Evolutionary conservation across 1,140 invertebrate species (phyloP).

Genomic region (Drosophila equinoxialis): DNA sequence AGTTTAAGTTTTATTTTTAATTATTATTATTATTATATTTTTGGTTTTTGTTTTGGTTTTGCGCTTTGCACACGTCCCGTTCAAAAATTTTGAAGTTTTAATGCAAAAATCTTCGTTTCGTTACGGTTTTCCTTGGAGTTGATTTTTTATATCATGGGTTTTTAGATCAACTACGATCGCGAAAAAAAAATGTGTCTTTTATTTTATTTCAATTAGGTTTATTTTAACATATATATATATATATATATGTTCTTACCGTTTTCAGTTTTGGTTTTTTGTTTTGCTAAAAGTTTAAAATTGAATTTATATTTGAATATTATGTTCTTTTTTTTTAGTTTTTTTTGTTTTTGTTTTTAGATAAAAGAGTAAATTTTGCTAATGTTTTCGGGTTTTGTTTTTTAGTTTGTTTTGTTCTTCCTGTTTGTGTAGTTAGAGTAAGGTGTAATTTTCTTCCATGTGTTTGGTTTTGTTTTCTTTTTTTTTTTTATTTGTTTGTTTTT

Average conservation of each 20-base stretch:
- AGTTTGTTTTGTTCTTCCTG: not conserved
- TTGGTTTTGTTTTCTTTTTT: slow-evolving; percentile 23
- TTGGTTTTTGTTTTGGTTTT: slow-evolving; percentile 50
- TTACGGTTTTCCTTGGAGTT: slow-evolving; percentile 23
- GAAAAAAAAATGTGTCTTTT: slow-evolving; percentile 50
- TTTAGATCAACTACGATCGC: slow-evolving; percentile 82
- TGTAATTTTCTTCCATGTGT: slow-evolving; percentile 20
- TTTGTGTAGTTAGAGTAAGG: slow-evolving; percentile 9
- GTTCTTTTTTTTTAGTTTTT: slow-evolving; percentile 24
- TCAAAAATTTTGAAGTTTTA: slow-evolving; percentile 43
- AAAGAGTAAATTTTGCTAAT: slow-evolving; percentile 83
- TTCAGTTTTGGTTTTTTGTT: slow-evolving; percentile 50
- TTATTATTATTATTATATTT: slow-evolving; percentile 13
- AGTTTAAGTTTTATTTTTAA: slow-evolving; percentile 34
- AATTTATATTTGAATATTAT: slow-evolving; percentile 64
- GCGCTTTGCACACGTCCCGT: slow-evolving; percentile 82
- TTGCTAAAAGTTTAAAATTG: slow-evolving; percentile 78
- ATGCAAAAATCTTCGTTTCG: slow-evolving; percentile 4
- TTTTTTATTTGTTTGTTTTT: slow-evolving; percentile 40
- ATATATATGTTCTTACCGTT: slow-evolving; percentile 15
- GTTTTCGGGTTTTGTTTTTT: slow-evolving; percentile 38
- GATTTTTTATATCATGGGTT: slow-evolving; percentile 40
- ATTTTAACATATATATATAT: slow-evolving; percentile 14
- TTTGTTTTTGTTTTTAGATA: slow-evolving; percentile 66
- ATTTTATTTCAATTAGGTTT: slow-evolving; percentile 51